These are phyloP conservation scores for Luehdorfia chinensis DNA, from an alignment of 1,140 invertebrate species.

Conservation along the genomic window DNA sequence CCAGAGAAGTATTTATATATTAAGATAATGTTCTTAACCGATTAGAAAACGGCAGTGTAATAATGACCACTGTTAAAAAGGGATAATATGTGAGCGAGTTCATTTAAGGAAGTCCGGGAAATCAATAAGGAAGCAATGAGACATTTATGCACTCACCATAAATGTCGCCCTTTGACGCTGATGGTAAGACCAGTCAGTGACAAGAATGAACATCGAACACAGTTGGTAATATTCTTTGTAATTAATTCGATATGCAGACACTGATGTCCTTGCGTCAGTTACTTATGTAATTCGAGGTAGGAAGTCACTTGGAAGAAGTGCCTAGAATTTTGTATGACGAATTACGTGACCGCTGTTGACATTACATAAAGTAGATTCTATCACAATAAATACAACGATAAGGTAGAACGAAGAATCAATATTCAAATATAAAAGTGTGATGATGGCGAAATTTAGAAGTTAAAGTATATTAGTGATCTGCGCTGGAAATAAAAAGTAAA, in stretches of 20 bases:
- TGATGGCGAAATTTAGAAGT: no score
- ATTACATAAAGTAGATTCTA: no score
- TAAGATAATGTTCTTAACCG: no score
- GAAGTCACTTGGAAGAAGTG: slow-evolving; percentile 5
- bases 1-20: no score
- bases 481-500: no score
- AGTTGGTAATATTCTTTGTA: neutral
- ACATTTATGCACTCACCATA: slow-evolving; percentile 1
- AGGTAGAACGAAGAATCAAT: no score
- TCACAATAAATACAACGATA: neutral
- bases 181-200: slow-evolving; percentile 2
- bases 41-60: no score
- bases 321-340: slow-evolving; percentile 8
- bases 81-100: no score
- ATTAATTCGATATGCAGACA: neutral
- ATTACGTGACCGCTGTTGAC: slow-evolving; percentile 1
- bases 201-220: neutral
- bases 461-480: no score
- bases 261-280: neutral
- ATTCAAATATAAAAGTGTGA: no score
- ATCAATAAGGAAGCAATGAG: slow-evolving; percentile 5
- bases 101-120: neutral
- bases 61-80: no score
- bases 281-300: neutral
- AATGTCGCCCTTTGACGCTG: neutral